These are phyloP conservation scores for Dorcus parallelipipedus DNA, from an alignment of 2,888 invertebrate genomes.

Conservation along the genomic window DNA sequence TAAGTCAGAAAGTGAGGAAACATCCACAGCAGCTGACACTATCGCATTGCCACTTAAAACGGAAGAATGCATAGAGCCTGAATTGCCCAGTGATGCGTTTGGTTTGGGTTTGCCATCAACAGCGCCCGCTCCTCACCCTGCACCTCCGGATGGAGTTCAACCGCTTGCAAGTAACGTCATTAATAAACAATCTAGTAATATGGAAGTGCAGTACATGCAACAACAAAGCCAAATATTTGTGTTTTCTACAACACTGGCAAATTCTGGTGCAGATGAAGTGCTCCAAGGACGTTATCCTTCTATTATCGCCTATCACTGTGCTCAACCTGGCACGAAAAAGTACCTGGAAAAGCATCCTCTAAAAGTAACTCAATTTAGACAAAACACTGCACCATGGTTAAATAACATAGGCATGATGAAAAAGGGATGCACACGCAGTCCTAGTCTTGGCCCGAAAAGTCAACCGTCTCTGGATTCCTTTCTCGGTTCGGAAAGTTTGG, in stretches of 20 bases:
- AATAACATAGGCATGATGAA: slow-evolving; percentile 74
- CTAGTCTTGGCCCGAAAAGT: slow-evolving; percentile 50
- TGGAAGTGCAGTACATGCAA: slow-evolving; percentile 87
- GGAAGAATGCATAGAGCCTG: slow-evolving; percentile 44
- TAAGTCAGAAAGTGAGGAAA: slow-evolving; percentile 40
- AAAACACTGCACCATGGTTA: slow-evolving; percentile 78
- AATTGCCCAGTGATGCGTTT: slow-evolving; percentile 45
- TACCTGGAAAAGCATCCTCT: slow-evolving; percentile 92
- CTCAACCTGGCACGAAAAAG: slow-evolving; percentile 92
- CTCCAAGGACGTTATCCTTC: slow-evolving; percentile 85
- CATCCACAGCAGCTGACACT: slow-evolving; percentile 25
- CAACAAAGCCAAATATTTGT: slow-evolving; percentile 98
- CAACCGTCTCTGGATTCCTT: slow-evolving; percentile 45
- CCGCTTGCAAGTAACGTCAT: slow-evolving; percentile 75
- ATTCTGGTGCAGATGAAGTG: slow-evolving; percentile 92
- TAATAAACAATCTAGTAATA: slow-evolving; percentile 74
- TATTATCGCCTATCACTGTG: slow-evolving; percentile 92
- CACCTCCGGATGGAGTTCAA: slow-evolving; percentile 64
- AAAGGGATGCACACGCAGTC: slow-evolving; percentile 59
- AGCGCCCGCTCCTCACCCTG: slow-evolving; percentile 37
- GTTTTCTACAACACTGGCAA: slow-evolving; percentile 90
- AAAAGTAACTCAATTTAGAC: slow-evolving; percentile 84
- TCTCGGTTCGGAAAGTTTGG: slow-evolving; percentile 45
- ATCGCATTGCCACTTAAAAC: slow-evolving; percentile 41
- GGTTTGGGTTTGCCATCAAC: slow-evolving; percentile 38